These are phyloP conservation scores for Brachionus asplanchnoidis DNA, from an alignment of 1,140 invertebrate species.

Conservation along the genomic window DNA sequence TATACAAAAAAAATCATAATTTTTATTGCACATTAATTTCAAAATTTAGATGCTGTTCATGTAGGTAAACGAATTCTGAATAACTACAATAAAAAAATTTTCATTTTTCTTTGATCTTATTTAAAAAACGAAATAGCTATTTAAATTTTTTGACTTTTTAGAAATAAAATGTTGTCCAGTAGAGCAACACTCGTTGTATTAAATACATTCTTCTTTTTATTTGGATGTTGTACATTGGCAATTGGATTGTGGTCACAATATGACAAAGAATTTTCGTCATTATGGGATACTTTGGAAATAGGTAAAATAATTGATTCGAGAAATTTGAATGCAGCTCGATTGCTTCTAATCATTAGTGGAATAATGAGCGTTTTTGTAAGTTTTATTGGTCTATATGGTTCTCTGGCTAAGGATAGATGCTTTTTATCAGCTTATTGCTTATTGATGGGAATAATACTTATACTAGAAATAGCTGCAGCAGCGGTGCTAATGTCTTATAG, in stretches of 20 bases:
- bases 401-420: conserved; percentile 1
- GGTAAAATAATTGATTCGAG: conserved; percentile 24
- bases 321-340: conserved; percentile 25
- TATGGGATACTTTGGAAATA: conserved; percentile 36
- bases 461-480: conserved; percentile 22
- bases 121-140: background rate
- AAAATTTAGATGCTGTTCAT: background rate
- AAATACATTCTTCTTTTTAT: conserved; percentile 22
- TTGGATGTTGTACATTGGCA: background rate
- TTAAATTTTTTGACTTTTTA: background rate
- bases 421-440: conserved; percentile 17
- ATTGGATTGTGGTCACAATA: conserved; percentile 38
- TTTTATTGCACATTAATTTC: background rate
- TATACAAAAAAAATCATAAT: background rate
- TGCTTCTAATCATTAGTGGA: conserved; percentile 19
- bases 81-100: background rate
- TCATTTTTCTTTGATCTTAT: background rate
- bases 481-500: conserved; percentile 15
- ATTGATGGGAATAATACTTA: conserved; percentile 25
- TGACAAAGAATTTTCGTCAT: conserved; percentile 20
- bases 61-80: background rate
- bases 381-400: conserved; percentile 32
- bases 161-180: conserved; percentile 25
- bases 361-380: conserved; percentile 28
- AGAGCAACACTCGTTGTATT: conserved; percentile 13